Evolutionary conservation across 2,888 invertebrate genomes (phyloP).

Genomic region (Psococerastis gibbosa): DNA sequence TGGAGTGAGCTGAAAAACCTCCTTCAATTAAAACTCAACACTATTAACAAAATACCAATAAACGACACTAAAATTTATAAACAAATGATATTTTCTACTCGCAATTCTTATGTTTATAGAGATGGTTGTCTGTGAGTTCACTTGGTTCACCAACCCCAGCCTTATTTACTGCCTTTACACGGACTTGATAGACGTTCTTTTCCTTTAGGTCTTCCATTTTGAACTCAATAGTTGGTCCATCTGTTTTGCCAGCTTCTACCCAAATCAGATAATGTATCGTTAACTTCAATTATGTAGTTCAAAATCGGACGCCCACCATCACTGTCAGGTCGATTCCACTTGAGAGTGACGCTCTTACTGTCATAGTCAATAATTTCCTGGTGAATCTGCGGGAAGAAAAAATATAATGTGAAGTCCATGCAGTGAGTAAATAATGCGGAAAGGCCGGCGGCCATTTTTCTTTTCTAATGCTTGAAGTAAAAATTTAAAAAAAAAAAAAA

Average conservation of each 20-base stretch:
- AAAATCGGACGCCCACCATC: conserved; percentile 85
- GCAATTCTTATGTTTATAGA: conserved; percentile 88
- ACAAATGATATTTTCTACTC: too few relatives aligned
- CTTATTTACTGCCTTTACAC: conserved; percentile 76
- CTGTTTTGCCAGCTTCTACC: conserved; percentile 64
- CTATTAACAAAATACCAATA: too few relatives aligned
- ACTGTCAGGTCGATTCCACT: conserved; percentile 76
- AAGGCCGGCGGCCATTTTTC: too few relatives aligned
- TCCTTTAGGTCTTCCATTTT: conserved; percentile 71
- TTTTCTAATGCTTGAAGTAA: too few relatives aligned
- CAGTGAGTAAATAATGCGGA: too few relatives aligned
- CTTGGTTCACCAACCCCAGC: conserved; percentile 73
- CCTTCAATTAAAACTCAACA: too few relatives aligned
- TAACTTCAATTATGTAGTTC: conserved; percentile 78
- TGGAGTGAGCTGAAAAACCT: too few relatives aligned
- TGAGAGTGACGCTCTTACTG: conserved; percentile 70
- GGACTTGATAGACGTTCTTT: conserved; percentile 73
- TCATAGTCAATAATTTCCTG: conserved; percentile 88
- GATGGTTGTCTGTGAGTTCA: conserved; percentile 79
- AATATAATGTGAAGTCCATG: too few relatives aligned
- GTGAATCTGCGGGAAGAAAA: too few relatives aligned
- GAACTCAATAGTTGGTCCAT: conserved; percentile 50
- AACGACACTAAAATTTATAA: too few relatives aligned
- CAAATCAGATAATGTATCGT: conserved; percentile 71
- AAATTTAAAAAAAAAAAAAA: too few relatives aligned